Base-by-base conservation (phyloP, 2,888 invertebrate genomes). In the Chloroclysta siterata region DNA sequence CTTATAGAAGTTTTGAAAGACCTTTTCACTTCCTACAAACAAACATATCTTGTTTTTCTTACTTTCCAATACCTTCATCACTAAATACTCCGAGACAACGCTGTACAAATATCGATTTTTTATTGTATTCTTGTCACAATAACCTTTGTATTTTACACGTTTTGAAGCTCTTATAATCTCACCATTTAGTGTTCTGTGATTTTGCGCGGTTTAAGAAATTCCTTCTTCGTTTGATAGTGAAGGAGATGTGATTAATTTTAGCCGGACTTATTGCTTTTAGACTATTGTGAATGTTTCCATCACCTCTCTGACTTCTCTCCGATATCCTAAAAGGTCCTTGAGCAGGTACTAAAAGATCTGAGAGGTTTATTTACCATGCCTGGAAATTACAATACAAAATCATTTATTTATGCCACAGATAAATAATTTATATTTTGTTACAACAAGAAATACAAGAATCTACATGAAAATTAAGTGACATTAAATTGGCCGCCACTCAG, bases 141-240 rank as follows among this genome's bases (percentile, higher is more conserved):
- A 65, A 65, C 47, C 51, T 61, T 59, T 39, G 42, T 61, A 62
- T 59, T 65, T 65, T 65, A 65, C 61, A 65, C 14, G 29, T 51
- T 48, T 61, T 33, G 55, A 61, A 54, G 44, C 48, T 65, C 33
- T 36, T 62, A 61, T 65, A 62, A 41, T 62, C 42, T 28, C 47
- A 53, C 33, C 59, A 36, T 56, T 64, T 56, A 57, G 57, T 57
- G 60, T 47, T 55, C 29, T 53, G 60, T 57, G 50, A 61, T 65
- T 65, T 60, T 39, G 60, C 65, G 51, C 51, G 48, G 54, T 47
- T 42, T 3, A 54, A 55, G 58, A 55, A 54, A 61, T 55, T 61
- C 57, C 51, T 58, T 46, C 44, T 29, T 33, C 22, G 53, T 33
- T 22, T 11, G n/a, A 7, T 39, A 42, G 33, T 46, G n/a, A 42